phyloP scores from a whole-genome alignment of 2,888 invertebrate genomes.

The Noctuana brunneofusca region DNA sequence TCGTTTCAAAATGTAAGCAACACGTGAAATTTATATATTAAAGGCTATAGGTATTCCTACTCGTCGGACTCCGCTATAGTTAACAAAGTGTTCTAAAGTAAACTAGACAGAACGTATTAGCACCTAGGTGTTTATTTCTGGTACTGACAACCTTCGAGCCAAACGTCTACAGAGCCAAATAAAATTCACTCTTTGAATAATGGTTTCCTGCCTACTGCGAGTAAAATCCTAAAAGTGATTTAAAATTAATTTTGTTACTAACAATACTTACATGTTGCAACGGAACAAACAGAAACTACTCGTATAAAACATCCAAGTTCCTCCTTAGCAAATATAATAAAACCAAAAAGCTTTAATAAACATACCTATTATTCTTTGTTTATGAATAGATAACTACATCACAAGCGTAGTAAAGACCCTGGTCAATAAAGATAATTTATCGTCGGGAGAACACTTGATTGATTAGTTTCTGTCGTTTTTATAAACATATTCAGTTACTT shows the following conservation, averaged over 20 bases:
- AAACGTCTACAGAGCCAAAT: constrained; percentile 12
- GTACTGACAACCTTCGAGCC: constrained; percentile 24
- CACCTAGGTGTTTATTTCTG: constrained; percentile 20
- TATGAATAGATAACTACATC: too few relatives aligned
- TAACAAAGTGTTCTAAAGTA: constrained; percentile 14
- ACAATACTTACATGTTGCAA: background rate
- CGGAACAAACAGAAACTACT: background rate
- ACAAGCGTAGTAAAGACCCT: too few relatives aligned
- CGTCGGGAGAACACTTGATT: too few relatives aligned
- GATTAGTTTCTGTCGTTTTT: too few relatives aligned
- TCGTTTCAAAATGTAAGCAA: background rate
- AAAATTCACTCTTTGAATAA: constrained; percentile 12
- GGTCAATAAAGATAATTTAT: too few relatives aligned
- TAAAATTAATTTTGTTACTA: background rate
- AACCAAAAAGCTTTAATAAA: too few relatives aligned
- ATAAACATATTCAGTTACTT: too few relatives aligned
- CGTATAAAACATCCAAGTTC: too few relatives aligned
- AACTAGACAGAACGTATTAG: constrained; percentile 14
- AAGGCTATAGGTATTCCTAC: too few relatives aligned
- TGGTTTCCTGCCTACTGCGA: constrained; percentile 19
- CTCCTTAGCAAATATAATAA: too few relatives aligned
- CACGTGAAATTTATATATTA: background rate
- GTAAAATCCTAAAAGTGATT: background rate
- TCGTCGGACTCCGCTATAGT: background rate
- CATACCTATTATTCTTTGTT: too few relatives aligned